A percentile compares a stretch with the other conserved stretches of the same genome.
Conservation (phyloP, 2,888 invertebrate species). For the Volucella inanis region DNA sequence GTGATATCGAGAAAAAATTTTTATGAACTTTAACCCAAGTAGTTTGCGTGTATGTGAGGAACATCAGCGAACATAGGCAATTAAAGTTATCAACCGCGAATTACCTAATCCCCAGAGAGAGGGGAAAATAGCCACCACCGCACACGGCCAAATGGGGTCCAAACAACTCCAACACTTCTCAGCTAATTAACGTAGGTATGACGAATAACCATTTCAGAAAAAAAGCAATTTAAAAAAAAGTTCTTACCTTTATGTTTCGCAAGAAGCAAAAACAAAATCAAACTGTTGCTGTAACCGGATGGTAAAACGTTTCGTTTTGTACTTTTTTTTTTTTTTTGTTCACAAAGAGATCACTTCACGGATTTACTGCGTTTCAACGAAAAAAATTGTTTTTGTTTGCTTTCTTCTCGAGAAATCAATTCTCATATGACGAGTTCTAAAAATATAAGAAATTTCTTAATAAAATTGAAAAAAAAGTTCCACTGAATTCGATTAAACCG, state of each 20-base stretch:
- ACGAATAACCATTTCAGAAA: not conserved
- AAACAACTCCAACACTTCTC: not conserved
- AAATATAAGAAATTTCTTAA: constrained; percentile 61
- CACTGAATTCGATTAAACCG: constrained; percentile 7
- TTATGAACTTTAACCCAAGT: constrained; percentile 3
- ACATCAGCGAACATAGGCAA: not conserved
- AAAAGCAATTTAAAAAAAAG: not conserved
- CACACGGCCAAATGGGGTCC: not conserved
- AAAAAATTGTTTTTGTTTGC: constrained; percentile 1
- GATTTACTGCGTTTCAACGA: constrained; percentile 14
- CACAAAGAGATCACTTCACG: constrained; percentile 35
- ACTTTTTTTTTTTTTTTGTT: constrained; percentile 21
- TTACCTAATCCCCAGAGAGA: constrained; percentile 50
- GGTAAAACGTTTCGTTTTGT: constrained; percentile 5
- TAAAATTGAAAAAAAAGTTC: constrained; percentile 23
- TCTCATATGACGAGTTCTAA: constrained; percentile 59
- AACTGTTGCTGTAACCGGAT: constrained; percentile 59
- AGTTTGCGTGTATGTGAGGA: constrained; percentile 11
- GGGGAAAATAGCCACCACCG: constrained; percentile 21
- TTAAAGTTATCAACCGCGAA: constrained; percentile 23
- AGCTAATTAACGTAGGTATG: constrained; percentile 30
- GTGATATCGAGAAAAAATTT: constrained; percentile 2
- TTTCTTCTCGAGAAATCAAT: constrained; percentile 21
- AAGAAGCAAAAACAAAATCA: constrained; percentile 3
- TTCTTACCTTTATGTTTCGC: constrained; percentile 51